Base-by-base conservation (phyloP, 1,140 invertebrate species). In the Heliconius eleuchia region DNA sequence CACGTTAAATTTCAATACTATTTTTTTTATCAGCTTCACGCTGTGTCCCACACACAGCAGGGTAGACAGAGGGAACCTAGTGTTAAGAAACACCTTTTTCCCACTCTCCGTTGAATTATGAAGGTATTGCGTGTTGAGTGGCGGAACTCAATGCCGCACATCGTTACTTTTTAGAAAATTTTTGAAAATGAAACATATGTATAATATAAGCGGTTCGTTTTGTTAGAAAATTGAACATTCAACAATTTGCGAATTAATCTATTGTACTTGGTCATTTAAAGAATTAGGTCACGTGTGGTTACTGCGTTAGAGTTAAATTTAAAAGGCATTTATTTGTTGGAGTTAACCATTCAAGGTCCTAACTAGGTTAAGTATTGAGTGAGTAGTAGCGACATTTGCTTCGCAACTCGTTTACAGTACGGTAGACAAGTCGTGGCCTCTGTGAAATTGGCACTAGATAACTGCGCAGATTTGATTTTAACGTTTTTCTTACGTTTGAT, bases 281-380 rank as follows among this genome's bases (percentile, higher is more conserved):
- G 60, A 66, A 66, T 30, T 66, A 66, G 60, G 60, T 66, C 60
- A 11, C n/a, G 27, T 66, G 60, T 23, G 27, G 60, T 66, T 4
- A 8, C 23, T 66, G 60, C 23, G 60, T 66, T 66, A 66, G 60
- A 27, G 30, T 66, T 66, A 66, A 66, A 66, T 66, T 66, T 66
- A 66, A 66, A 66, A 66, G 60, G 23, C 60, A 66, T 66, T 66
- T 66, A 66, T 66, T 66, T 66, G 11, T 66, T 66, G 60, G n/a
- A 66, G 60, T 66, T 30, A 66, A 66, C 55, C 9, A 60, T 76
- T 76, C 74, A 70, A 66, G 55, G 57, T 66, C 13, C n/a, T 70
- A 76, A 27, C 37, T 70, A 76, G 74, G 74, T 66, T 66, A 76
- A 74, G 46, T 55, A 46, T 16, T 46, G 42, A 52, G 50, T 52